These are phyloP conservation scores for Chaetoderma sp. DNA, from an alignment of 2,888 invertebrate species.

Conservation along the genomic window DNA sequence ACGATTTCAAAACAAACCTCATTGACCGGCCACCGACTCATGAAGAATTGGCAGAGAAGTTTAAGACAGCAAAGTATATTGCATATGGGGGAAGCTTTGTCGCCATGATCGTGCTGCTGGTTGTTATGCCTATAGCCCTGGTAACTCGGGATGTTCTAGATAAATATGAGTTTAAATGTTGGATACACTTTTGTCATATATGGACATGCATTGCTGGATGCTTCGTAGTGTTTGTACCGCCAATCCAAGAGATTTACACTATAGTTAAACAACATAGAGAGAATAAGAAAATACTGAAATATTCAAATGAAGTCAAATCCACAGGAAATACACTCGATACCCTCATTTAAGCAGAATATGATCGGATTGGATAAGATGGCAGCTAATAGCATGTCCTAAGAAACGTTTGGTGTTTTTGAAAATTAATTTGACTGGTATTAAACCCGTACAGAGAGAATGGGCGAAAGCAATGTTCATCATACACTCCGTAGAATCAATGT, in stretches of 20 bases:
- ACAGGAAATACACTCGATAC: too few species aligned
- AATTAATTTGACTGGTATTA: too few species aligned
- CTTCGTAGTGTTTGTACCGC: neutral
- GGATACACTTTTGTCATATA: conserved; percentile 1
- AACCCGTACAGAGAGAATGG: too few species aligned
- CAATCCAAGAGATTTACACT: neutral
- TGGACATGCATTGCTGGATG: neutral
- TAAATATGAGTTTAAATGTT: neutral
- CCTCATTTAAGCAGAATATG: too few species aligned
- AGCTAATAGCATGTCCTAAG: too few species aligned
- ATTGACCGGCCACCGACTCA: neutral
- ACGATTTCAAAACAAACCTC: neutral
- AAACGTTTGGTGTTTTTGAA: too few species aligned
- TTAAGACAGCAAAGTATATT: neutral
- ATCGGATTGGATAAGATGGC: too few species aligned
- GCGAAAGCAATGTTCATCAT: too few species aligned
- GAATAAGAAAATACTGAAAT: too few species aligned
- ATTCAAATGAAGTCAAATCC: too few species aligned
- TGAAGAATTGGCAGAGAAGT: neutral
- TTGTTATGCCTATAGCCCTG: neutral
- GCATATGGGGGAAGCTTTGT: neutral
- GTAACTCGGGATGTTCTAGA: neutral
- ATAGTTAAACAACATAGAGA: neutral
- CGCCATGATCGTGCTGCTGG: neutral
- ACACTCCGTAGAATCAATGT: too few species aligned